Evolutionary conservation across 2,888 invertebrate genomes (phyloP).

Genomic region (Microdon myrmicae): DNA sequence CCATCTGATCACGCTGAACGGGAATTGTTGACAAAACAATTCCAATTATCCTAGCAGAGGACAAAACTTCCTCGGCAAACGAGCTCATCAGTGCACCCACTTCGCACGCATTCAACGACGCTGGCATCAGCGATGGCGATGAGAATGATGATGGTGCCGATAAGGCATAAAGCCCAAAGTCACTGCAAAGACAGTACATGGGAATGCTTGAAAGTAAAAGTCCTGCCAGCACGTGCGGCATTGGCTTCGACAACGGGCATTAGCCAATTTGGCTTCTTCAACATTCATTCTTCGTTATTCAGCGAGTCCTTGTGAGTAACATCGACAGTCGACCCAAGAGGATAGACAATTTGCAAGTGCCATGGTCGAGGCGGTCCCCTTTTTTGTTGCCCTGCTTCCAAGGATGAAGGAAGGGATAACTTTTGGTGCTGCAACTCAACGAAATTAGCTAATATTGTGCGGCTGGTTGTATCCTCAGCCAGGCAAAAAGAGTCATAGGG

Average conservation of each 20-base stretch:
- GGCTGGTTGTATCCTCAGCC: conserved; percentile 15
- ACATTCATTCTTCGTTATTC: conserved; percentile 6
- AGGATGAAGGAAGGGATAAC: too few species aligned
- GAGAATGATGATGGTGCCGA: conserved; percentile 14
- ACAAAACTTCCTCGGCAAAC: conserved; percentile 18
- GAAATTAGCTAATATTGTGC: conserved; percentile 48
- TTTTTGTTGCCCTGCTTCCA: conserved; percentile 23
- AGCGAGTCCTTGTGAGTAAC: too few species aligned
- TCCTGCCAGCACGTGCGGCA: conserved; percentile 45
- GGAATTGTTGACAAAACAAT: conserved; percentile 42
- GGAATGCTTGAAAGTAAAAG: conserved; percentile 39
- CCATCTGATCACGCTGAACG: conserved; percentile 35
- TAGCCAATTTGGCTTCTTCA: conserved; percentile 31
- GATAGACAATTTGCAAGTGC: conserved; percentile 47
- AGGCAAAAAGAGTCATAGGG: too few species aligned
- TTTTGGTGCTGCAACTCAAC: conserved; percentile 17
- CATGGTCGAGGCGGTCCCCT: too few species aligned
- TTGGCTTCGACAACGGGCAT: conserved; percentile 31
- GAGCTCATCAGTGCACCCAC: conserved; percentile 24
- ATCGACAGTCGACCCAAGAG: conserved; percentile 30
- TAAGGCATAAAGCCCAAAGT: too few species aligned
- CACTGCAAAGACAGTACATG: too few species aligned
- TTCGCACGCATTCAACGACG: conserved; percentile 14
- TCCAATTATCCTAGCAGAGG: conserved; percentile 32
- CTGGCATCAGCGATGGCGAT: neutral